Conservation (phyloP, 1,140 invertebrate species). For the Contarinia nasturtii region DNA sequence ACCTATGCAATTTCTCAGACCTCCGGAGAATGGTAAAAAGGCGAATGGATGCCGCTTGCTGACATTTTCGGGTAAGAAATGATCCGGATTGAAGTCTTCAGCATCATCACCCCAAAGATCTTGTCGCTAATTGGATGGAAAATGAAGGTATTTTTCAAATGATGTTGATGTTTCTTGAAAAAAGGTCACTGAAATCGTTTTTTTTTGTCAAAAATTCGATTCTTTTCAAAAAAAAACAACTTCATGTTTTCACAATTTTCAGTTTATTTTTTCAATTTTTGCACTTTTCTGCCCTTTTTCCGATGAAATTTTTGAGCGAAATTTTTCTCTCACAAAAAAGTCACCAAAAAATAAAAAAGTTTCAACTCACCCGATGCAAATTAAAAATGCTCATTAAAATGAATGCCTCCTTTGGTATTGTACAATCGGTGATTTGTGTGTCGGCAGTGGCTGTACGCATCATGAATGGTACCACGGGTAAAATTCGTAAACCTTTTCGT, state of each 20-base stretch:
- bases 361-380: neutral
- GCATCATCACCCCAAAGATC: constrained; percentile 37
- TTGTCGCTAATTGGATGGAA: constrained; percentile 5
- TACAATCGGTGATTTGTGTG: neutral
- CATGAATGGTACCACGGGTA: constrained; percentile 37
- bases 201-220: too few species aligned
- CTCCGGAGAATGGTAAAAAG: constrained; percentile 40
- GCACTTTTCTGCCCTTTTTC: too few species aligned
- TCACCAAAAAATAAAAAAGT: too few species aligned
- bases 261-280: too few species aligned
- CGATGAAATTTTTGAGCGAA: too few species aligned
- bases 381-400: neutral
- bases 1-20: constrained; percentile 40
- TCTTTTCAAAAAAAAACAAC: too few species aligned
- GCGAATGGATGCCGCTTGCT: constrained; percentile 25
- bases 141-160: too few species aligned
- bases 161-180: too few species aligned
- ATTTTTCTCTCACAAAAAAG: too few species aligned
- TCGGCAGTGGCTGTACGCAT: constrained; percentile 14
- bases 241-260: too few species aligned
- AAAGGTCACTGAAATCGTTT: too few species aligned
- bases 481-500: too few species aligned
- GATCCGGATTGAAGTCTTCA: constrained; percentile 43
- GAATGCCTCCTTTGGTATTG: constrained; percentile 1
- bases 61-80: constrained; percentile 36